Evolutionary conservation across 2,797 vertebrate genomes (phyloP).

Genomic region (Sphenodon punctatus): DNA sequence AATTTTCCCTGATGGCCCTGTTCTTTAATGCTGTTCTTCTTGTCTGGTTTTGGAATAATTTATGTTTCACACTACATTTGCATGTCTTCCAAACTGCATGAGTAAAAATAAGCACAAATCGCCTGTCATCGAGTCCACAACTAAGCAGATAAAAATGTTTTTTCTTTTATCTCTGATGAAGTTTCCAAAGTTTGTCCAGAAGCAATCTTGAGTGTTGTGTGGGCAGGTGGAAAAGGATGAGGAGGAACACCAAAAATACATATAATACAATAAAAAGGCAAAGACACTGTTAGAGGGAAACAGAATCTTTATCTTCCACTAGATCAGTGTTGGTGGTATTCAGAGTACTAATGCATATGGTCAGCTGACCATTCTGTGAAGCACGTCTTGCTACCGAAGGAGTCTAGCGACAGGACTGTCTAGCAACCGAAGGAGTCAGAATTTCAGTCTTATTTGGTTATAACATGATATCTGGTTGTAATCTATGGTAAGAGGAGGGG

Average conservation of each 20-base stretch:
- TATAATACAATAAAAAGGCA: not conserved
- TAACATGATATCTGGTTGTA: no score
- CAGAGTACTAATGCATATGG: no score
- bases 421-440: no score
- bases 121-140: slow-evolving; percentile 30
- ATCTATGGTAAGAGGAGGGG: no score
- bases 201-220: rapidly evolving
- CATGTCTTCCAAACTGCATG: slow-evolving; percentile 40
- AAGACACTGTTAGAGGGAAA: not conserved
- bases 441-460: no score
- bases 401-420: no score
- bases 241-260: not conserved
- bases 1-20: slow-evolving; percentile 31
- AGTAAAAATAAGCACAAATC: slow-evolving; percentile 38
- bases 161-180: not conserved
- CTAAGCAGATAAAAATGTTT: not conserved
- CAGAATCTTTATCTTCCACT: not conserved
- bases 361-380: no score
- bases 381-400: no score
- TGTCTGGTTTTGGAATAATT: slow-evolving; percentile 57
- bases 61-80: slow-evolving; percentile 61
- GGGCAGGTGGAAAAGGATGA: not conserved
- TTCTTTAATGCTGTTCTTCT: slow-evolving; percentile 45
- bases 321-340: not conserved
- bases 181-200: not conserved